Evolutionary conservation across 2,888 invertebrate genomes (phyloP).

Genomic region (Brachypterus glaber): DNA sequence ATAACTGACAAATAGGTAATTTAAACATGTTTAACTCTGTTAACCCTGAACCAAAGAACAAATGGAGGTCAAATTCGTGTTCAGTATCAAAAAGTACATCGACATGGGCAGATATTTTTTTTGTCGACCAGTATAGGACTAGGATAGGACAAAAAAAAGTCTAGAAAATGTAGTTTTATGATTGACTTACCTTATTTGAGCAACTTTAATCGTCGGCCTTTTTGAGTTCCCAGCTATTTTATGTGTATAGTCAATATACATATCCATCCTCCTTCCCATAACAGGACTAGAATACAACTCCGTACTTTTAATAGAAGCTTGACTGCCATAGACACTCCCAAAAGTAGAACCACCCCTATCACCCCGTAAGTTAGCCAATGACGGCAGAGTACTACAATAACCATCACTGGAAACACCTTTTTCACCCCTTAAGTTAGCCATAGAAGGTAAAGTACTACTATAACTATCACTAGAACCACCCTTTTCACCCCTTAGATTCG

Average conservation of each 20-base stretch:
- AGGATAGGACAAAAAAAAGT: no score
- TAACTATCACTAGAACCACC: constrained; percentile 6
- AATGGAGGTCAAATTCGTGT: no score
- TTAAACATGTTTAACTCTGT: no score
- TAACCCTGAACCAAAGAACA: no score
- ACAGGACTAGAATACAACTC: constrained; percentile 31
- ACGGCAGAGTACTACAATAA: constrained; percentile 18
- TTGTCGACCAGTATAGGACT: no score
- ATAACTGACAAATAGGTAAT: no score
- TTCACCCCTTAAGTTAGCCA: constrained; percentile 12
- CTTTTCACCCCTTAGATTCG: constrained; percentile 3
- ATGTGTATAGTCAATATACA: no score
- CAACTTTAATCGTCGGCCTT: constrained; percentile 36
- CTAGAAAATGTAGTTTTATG: no score
- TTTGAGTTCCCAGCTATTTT: constrained; percentile 34
- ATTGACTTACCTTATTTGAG: constrained; percentile 39
- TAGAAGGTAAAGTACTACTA: constrained; percentile 18
- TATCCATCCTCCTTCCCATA: no score
- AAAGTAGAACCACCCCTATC: constrained; percentile 12
- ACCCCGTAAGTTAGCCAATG: constrained; percentile 11
- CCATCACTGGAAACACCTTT: constrained; percentile 9
- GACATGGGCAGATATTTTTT: no score
- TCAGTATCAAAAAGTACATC: no score
- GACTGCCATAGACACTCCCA: constrained; percentile 30
- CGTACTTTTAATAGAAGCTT: constrained; percentile 35